Base-by-base conservation (phyloP, 2,797 vertebrate genomes). In the Sebastolobus alascanus region DNA sequence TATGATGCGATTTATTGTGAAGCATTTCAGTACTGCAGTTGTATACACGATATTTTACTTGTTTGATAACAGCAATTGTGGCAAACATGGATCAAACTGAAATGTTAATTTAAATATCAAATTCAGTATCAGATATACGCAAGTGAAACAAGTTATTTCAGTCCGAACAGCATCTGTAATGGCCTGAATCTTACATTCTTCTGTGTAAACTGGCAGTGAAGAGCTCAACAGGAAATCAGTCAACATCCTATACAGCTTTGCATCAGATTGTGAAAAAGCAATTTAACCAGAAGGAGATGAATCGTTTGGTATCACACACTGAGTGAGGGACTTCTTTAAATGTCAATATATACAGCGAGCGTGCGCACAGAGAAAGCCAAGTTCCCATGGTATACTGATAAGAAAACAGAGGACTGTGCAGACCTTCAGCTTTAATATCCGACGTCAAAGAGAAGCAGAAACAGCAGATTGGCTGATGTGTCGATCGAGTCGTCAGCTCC, bases 401-500 rank as follows among this genome's bases (percentile, higher is more conserved):
- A 89, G 55, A 77, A 85, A 77, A 55, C 29, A 27, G 6, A 66
- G 43, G 27, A n/a, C 33, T 65, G 75, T 54, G 38, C 65, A 56
- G 70, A 86, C 40, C 59, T 66, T 54, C 63, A 52, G 68, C 70
- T 84, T 84, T 80, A 87, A 88, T 89, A 91, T 90, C 85, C 63
- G 33, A 27, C 25, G 37, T 37, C 59, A 78, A 76, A 67, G 77
- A 77, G 80, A 79, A 70, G 74, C 71, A 80, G 73, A 70, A 73
- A 85, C 73, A 61, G 76, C 77, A 87, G 63, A 85, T 75, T 69
- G 73, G 67, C 58, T 78, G 68, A 69, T 85, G 79, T 77, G 80
- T 75, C 31, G 35, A 86, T 77, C 50, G 66, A 83, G 79, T 72
- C n/a, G 33, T 82, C 84, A 55, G 73, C 67, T 85, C 46, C 33